phyloP scores from a whole-genome alignment of 2,888 invertebrate species.

The Nomada ferruginata region DNA sequence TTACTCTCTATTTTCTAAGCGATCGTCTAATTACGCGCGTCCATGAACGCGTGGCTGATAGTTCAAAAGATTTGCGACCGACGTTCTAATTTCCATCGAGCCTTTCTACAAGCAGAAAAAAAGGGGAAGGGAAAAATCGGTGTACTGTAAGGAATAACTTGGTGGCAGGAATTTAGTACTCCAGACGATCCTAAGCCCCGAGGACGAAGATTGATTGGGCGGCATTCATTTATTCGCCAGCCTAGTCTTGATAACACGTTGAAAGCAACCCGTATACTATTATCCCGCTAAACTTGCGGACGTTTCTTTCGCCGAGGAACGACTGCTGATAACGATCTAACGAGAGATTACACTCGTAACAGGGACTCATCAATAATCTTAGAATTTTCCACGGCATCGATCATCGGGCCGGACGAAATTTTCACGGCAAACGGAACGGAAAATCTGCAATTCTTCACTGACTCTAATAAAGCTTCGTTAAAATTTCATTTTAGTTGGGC shows the following conservation, averaged over 20 bases:
- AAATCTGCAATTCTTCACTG: constrained; percentile 13
- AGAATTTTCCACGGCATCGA: constrained; percentile 17
- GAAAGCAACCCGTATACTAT: background rate
- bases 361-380: constrained; percentile 8
- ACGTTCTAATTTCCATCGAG: background rate
- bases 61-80: background rate
- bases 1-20: background rate
- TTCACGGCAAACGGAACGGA: constrained; percentile 30
- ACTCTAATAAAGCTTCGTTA: constrained; percentile 35
- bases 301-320: background rate
- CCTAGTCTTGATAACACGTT: constrained; percentile 32
- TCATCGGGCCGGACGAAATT: constrained; percentile 13
- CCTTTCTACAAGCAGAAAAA: background rate
- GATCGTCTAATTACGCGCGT: constrained; percentile 4
- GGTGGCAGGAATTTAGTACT: constrained; percentile 12
- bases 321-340: constrained; percentile 12
- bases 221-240: constrained; percentile 45
- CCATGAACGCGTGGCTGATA: background rate
- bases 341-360: constrained; percentile 5
- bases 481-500: constrained; percentile 48
- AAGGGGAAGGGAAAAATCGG: background rate
- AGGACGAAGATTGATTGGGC: constrained; percentile 51
- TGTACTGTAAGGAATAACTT: constrained; percentile 1
- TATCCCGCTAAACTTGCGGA: constrained; percentile 26
- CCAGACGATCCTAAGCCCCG: constrained; percentile 27